Evolutionary conservation across 2,888 invertebrate species (phyloP), one percentile per base, ranked within the genome.

Genomic region (Argyresthia albistria): DNA sequence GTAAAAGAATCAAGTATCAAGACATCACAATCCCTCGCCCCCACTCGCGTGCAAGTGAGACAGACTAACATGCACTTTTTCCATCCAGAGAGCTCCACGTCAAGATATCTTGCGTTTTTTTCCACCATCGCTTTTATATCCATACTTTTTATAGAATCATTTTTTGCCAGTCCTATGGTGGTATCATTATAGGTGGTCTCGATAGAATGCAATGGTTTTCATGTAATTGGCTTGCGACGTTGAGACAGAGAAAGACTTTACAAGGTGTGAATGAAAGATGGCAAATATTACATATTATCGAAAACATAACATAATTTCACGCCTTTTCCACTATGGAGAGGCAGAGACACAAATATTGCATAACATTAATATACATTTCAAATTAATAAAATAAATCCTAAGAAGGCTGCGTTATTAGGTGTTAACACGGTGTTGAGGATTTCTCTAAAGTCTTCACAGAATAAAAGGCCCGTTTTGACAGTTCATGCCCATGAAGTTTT

Each of bases 91-190:
- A 57, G 25, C 59, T 61, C 65, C 60, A 58, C 12, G 67, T 67
- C 25, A 25, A 25, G 25, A 25, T 25, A 25, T 6, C 14, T 14
- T 10, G 25, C 8, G 25, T 80, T 80, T 74, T n/a, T 80, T 79
- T 69, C 69, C 61, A 66, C 59, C 65, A 65, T 61, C 67, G 72
- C 76, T 80, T 78, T 80, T 81, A 76, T 75, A 69, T 60, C 65
- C 64, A 63, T 58, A 61, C 60, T 69, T 76, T 75, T 73, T 76
- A 68, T 64, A 66, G 62, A 59, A 66, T 53, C 65, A 62, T 75
- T 70, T 71, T 63, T 63, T 57, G 51, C 59, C 55, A 58, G 56
- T 57, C 37, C 42, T 42, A 42, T 25, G 46, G 46, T 35, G 35
- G 46, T 3, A 15, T n/a, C 43, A 11, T 10, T 48, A 39, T 68